Evolutionary conservation across 2,888 invertebrate genomes (phyloP).

Genomic region (Drosophila multiciliata): DNA sequence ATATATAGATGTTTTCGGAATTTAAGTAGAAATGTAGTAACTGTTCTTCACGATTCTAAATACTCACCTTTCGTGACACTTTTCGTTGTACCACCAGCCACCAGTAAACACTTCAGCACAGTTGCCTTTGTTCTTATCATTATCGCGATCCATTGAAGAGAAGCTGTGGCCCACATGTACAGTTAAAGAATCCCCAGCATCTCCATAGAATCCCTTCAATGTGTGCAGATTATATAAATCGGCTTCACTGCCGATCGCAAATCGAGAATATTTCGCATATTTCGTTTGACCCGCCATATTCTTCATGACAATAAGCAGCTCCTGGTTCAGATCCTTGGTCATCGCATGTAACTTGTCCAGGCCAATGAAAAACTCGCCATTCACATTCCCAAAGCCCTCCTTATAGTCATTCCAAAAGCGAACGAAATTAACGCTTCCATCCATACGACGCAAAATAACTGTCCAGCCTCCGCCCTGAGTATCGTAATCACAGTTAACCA

Average conservation of each 20-base stretch:
- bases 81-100: slow-evolving; percentile 89
- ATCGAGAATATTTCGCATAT: slow-evolving; percentile 87
- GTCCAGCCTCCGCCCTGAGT: slow-evolving; percentile 89
- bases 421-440: slow-evolving; percentile 89
- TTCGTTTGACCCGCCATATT: slow-evolving; percentile 87
- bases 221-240: slow-evolving; percentile 88
- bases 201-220: slow-evolving; percentile 85
- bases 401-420: slow-evolving; percentile 88
- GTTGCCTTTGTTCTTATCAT: slow-evolving; percentile 88
- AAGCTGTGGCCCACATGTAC: slow-evolving; percentile 88
- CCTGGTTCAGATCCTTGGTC: slow-evolving; percentile 84
- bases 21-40: background rate
- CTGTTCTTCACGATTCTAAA: background rate
- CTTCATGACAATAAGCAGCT: slow-evolving; percentile 88
- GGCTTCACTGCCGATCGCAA: slow-evolving; percentile 88
- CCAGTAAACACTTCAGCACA: slow-evolving; percentile 89
- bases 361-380: slow-evolving; percentile 90
- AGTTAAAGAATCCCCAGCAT: slow-evolving; percentile 88
- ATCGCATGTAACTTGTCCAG: slow-evolving; percentile 88
- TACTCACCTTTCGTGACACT: slow-evolving; percentile 87
- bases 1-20: background rate
- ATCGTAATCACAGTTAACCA: slow-evolving; percentile 85
- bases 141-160: slow-evolving; percentile 88
- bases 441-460: slow-evolving; percentile 88
- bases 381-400: slow-evolving; percentile 87